phyloP scores from a whole-genome alignment of 2,888 invertebrate species.

The Entomobrya proxima region DNA sequence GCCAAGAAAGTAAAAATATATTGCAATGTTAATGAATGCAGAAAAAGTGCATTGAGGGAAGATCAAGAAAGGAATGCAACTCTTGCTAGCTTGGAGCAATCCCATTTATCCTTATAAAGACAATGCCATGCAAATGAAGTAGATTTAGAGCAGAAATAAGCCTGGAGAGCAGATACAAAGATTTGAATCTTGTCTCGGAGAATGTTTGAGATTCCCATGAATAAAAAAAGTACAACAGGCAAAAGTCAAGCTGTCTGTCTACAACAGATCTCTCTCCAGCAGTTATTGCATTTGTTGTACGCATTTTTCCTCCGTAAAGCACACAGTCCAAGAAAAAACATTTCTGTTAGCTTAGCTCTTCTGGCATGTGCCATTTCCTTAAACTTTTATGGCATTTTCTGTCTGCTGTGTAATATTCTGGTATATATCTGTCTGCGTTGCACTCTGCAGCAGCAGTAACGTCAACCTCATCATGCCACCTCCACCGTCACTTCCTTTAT shows the following conservation, averaged over 20 bases:
- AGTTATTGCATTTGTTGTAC: too few relatives aligned
- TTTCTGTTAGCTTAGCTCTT: too few relatives aligned
- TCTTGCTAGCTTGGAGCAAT: background rate
- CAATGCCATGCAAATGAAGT: constrained; percentile 20
- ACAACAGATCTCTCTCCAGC: background rate
- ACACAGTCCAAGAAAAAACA: background rate
- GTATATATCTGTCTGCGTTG: background rate
- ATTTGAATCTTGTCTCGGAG: constrained; percentile 1
- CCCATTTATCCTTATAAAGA: background rate
- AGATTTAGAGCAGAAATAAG: too few relatives aligned
- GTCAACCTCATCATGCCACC: background rate
- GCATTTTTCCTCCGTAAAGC: background rate
- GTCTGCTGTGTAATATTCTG: background rate
- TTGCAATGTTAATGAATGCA: constrained; percentile 13
- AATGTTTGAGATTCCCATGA: background rate
- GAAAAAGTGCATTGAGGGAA: background rate
- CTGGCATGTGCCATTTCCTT: constrained; percentile 29
- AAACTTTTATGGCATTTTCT: constrained; percentile 10
- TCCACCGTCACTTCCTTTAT: background rate
- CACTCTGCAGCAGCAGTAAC: background rate
- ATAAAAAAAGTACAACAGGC: constrained; percentile 6
- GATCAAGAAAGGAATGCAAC: background rate
- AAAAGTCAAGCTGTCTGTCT: constrained; percentile 39
- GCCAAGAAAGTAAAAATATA: background rate
- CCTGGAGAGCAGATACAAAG: background rate